phyloP scores from a whole-genome alignment of 2,888 invertebrate genomes.

The Agriopis leucophaearia region DNA sequence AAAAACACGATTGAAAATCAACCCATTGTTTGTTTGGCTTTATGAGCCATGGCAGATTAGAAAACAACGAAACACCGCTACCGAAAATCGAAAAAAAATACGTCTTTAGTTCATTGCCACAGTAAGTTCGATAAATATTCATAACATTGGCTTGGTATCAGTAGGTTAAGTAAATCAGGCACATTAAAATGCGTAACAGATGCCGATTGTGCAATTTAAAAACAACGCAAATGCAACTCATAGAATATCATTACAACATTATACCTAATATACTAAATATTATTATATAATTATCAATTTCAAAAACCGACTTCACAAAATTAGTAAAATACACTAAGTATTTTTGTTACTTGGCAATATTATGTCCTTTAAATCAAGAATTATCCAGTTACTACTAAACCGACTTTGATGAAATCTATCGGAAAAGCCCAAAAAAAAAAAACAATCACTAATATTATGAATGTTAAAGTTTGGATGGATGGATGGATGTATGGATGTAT shows the following conservation, averaged over 20 bases:
- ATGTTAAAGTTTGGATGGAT: no score
- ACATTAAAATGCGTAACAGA: slow-evolving; percentile 15
- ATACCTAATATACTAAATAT: no score
- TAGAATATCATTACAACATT: background rate
- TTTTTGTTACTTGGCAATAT: no score
- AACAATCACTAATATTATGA: no score
- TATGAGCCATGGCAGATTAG: background rate
- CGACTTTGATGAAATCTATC: no score
- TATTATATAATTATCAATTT: no score
- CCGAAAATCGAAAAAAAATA: slow-evolving; percentile 20
- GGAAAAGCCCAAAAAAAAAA: no score
- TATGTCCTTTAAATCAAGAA: no score
- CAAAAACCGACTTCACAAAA: no score
- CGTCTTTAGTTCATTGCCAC: slow-evolving; percentile 15
- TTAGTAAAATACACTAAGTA: no score
- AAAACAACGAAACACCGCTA: slow-evolving; percentile 18
- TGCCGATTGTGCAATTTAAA: slow-evolving; percentile 12
- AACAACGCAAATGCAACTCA: slow-evolving; percentile 21
- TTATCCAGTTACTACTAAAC: no score
- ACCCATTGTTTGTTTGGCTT: background rate
- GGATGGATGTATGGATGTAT: no score
- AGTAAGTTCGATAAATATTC: slow-evolving; percentile 23
- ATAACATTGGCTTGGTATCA: slow-evolving; percentile 18
- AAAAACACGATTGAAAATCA: slow-evolving; percentile 3
- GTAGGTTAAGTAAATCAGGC: slow-evolving; percentile 22